Percentiles rank a stretch among this genome's conserved stretches.
These are phyloP conservation scores for Drosophila nr. fundita DNA, from an alignment of 2,888 invertebrate genomes.

Conservation along the genomic window DNA sequence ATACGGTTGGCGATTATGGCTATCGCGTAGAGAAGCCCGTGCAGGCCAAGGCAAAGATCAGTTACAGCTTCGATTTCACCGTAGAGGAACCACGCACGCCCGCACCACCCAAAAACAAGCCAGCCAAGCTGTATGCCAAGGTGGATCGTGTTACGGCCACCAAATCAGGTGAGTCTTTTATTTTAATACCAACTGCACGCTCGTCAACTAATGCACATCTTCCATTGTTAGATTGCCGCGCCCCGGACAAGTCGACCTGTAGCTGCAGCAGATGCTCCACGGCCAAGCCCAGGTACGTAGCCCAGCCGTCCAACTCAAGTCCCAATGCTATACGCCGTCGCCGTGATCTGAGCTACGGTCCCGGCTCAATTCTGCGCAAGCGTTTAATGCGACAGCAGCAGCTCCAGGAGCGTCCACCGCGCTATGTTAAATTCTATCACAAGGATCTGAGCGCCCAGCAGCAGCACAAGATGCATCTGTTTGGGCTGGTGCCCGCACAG, in stretches of 20 bases:
- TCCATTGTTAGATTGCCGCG: constrained; percentile 61
- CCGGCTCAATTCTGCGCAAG: constrained; percentile 56
- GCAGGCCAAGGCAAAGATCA: constrained; percentile 69
- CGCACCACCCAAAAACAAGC: constrained; percentile 46
- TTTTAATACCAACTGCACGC: not conserved
- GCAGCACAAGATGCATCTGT: constrained; percentile 41
- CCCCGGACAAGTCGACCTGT: constrained; percentile 60
- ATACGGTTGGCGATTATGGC: constrained; percentile 62
- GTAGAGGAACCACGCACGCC: constrained; percentile 80
- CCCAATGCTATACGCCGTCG: constrained; percentile 72
- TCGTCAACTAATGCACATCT: not conserved
- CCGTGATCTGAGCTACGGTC: constrained; percentile 65
- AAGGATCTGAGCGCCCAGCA: constrained; percentile 63
- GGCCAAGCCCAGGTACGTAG: constrained; percentile 79
- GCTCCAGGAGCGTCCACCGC: constrained; percentile 65
- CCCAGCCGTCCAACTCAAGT: constrained; percentile 23
- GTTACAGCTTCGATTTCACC: constrained; percentile 81
- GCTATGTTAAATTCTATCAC: constrained; percentile 76
- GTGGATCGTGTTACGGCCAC: constrained; percentile 75
- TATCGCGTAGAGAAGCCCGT: constrained; percentile 79
- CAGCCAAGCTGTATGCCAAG: constrained; percentile 70
- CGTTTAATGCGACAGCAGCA: constrained; percentile 65
- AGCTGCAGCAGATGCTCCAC: constrained; percentile 58
- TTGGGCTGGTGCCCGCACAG: constrained; percentile 30
- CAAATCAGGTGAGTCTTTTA: constrained; percentile 69